phyloP scores from a whole-genome alignment of 2,797 vertebrate species.

The Buphagus erythrorhynchus region DNA sequence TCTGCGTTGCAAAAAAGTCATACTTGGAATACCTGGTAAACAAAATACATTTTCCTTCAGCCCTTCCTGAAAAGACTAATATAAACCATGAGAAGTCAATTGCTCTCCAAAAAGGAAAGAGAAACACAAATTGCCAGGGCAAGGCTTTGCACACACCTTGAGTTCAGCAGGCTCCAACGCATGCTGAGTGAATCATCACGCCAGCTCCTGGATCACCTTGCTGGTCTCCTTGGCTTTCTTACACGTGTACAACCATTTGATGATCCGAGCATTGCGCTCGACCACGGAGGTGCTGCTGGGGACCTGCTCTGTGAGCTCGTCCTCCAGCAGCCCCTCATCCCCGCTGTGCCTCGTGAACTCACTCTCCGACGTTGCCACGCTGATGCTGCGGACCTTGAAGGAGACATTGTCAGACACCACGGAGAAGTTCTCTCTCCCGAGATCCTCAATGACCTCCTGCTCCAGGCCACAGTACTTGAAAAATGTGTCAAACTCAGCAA shows the following conservation, averaged over 20 bases:
- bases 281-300: conserved; percentile 85
- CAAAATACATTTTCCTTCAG: not conserved
- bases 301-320: conserved; percentile 79
- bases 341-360: conserved; percentile 86
- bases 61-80: not conserved
- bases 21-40: not conserved
- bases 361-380: conserved; percentile 85
- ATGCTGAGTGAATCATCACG: conserved; percentile 58
- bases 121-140: not conserved
- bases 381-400: conserved; percentile 82
- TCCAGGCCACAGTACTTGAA: conserved; percentile 94
- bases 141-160: conserved; percentile 54
- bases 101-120: not conserved
- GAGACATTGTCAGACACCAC: conserved; percentile 77
- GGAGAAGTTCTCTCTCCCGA: conserved; percentile 90
- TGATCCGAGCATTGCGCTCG: conserved; percentile 95
- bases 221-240: conserved; percentile 85
- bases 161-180: not conserved
- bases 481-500: conserved; percentile 88
- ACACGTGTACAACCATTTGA: conserved; percentile 97
- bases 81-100: not conserved
- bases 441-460: conserved; percentile 85
- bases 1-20: not conserved
- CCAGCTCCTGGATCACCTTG: conserved; percentile 82
- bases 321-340: conserved; percentile 84